Evolutionary conservation across 2,797 vertebrate genomes (phyloP), one percentile per base, ranked within the genome.

Genomic region (Limosa lapponica): DNA sequence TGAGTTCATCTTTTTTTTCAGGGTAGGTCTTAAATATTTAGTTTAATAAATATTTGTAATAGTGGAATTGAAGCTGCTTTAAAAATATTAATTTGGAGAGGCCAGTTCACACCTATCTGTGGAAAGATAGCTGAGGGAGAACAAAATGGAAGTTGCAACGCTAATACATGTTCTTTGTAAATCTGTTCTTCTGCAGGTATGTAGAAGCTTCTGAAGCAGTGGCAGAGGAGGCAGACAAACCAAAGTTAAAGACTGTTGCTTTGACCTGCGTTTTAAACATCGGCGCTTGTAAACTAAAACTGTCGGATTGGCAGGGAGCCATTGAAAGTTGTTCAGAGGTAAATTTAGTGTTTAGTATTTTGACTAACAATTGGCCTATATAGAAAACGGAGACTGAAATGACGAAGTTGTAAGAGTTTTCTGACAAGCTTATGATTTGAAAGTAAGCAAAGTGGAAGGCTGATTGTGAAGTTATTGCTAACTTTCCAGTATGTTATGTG

Each of bases 231-330:
- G 96, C 97, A 39, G 95, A 97, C 30, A 96, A 98, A 95, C 97
- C 97, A 59, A 98, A 98, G 94, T 96, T 99, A 90, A 98, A 99
- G 89, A 95, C 98, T 32, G 90, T 98, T 2, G 99, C 98, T 41
- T 97, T 99, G 96, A 99, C 98, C 97, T 99, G 99, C 88, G 96
- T 99, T 92, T 98, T 99, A 92, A 99, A 99, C 98, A 99, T 98
- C 0, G 99, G 99, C 2, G 99, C 99, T 27, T 99, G 99, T 95
- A 99, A 99, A 90, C 98, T 99, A 94, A 99, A 99, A 97, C 95
- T 99, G 96, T 98, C 97, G 23, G 98, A 99, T 84, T 99, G 99
- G 99, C 98, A 99, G 96, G 99, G 99, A 8, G 99, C 99, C 11
- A 67, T 99, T 69, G 99, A 99, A 74, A 99, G 98, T 97, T 99